Evolutionary conservation across 2,888 invertebrate species (phyloP), one percentile per base, ranked within the genome.

Genomic region (Drosophila paranaensis): DNA sequence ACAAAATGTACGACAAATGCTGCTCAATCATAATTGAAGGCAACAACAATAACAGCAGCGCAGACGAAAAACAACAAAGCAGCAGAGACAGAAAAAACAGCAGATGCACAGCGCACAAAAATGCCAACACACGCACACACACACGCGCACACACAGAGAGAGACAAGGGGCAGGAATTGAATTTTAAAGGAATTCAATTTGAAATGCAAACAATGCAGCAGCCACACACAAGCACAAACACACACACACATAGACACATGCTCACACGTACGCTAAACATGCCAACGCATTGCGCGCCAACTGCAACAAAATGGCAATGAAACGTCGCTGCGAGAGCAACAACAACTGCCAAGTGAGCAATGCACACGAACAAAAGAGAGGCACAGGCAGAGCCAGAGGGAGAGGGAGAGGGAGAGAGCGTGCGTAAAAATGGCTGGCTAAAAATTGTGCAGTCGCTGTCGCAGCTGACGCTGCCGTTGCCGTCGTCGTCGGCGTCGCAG

Each of bases 241-340:
- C 27, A 45, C 48, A 69, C 53, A 50, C 30, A 40, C n/a, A 45
- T 45, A 69, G 43, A 48, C 60, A 69, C 27, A 55, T 20, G 20
- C 20, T 20, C 55, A 43, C 45, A 39, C 33, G 53, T 25, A 60
- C 68, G 74, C 56, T 60, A 60, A 60, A 66, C 71, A 77, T 81
- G 81, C 72, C 80, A 78, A 74, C 65, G 66, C 81, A 81, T 78
- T 85, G 72, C 85, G 82, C 81, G 85, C 82, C 83, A 88, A 89
- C 75, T 87, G 84, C 88, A 89, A 83, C 89, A 89, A 87, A 89
- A 89, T 84, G 89, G 83, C 88, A 89, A 87, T 75, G 85, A 84
- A 87, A 87, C 74, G 43, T 54, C 65, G 60, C 42, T 40, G 37
- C 51, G 54, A 50, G 54, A 30, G 63, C 58, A 46, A 58, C 33